Evolutionary conservation across 30 jellyfish, hydroid and myxozoan genomes (phyloP).

Genomic region (Hydractinia symbiolongicarpus): DNA sequence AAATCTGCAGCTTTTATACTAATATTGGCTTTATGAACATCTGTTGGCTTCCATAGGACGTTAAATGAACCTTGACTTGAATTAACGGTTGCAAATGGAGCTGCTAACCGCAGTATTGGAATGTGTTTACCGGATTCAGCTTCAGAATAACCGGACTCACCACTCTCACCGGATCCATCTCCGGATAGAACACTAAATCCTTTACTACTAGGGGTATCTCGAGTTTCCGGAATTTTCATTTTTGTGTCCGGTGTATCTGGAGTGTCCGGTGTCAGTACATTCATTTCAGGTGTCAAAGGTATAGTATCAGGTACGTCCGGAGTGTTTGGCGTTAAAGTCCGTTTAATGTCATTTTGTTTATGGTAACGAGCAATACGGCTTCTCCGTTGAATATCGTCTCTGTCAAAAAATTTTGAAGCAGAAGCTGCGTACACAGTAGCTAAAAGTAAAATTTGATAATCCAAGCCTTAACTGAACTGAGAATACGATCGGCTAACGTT

Average conservation of each 20-base stretch:
- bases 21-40: conserved; percentile 4
- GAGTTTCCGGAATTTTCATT: neutral
- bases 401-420: conserved; percentile 9
- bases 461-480: too few species aligned
- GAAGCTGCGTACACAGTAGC: conserved; percentile 4
- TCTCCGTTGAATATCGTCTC: neutral
- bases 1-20: conserved; percentile 3
- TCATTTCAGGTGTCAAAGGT: conserved; percentile 3
- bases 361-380: neutral
- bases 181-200: conserved; percentile 2
- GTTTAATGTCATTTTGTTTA: neutral
- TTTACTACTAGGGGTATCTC: neutral
- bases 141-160: conserved; percentile 5
- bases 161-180: conserved; percentile 8
- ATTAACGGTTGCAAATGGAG: neutral
- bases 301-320: neutral
- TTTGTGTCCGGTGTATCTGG: conserved; percentile 11
- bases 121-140: conserved; percentile 9
- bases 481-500: too few species aligned
- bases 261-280: conserved; percentile 3
- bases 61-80: neutral
- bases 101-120: neutral
- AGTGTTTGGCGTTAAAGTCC: conserved; percentile 7
- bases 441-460: neutral
- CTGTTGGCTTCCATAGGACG: neutral